Evolutionary conservation across 2,797 vertebrate genomes (phyloP), one percentile per base, ranked within the genome.

Genomic region (Girardinus metallicus): DNA sequence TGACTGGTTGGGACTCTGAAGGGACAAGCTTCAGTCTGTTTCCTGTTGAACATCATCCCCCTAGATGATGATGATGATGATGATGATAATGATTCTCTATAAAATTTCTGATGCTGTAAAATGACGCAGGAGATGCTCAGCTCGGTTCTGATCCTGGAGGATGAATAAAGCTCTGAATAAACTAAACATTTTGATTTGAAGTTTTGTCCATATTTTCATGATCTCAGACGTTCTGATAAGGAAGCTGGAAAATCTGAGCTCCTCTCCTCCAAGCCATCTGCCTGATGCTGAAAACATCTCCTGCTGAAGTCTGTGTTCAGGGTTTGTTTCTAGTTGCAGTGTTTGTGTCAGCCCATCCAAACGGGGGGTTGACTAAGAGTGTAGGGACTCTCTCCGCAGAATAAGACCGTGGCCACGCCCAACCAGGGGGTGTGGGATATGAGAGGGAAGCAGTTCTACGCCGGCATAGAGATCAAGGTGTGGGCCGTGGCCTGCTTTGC

Each of bases 381-480:
- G 85, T 93, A 96, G 96, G 94, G 95, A 92, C 95, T 96, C 92
- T 96, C 94, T 96, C 92, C 95, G 80, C 96, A 99, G 99, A 99
- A 99, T 88, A 99, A 99, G 94, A 99, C 99, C 0, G 98, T 99
- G 94, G 99, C 98, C 87, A 99, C 99, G 85, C 99, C 99, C 93
- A 99, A 99, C 95, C 99, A 99, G 95, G 99, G 99, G 36, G 99
- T 99, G 83, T 99, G 99, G 99, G 99, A 99, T 95, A 99, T 99
- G 99, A 97, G 99, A 88, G 99, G 98, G 89, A 99, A 99, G 93
- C 98, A 99, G 94, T 99, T 99, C 95, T 99, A 99, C 80, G 98
- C 99, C 51, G 99, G 98, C 86, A 99, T 99, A 64, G 99, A 99
- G 95, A 99, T 99, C 95, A 99, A 99, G 95, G 99, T 99, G 66